phyloP scores from a whole-genome alignment of 2,888 invertebrate species.

The Zaprionus lineosus region DNA sequence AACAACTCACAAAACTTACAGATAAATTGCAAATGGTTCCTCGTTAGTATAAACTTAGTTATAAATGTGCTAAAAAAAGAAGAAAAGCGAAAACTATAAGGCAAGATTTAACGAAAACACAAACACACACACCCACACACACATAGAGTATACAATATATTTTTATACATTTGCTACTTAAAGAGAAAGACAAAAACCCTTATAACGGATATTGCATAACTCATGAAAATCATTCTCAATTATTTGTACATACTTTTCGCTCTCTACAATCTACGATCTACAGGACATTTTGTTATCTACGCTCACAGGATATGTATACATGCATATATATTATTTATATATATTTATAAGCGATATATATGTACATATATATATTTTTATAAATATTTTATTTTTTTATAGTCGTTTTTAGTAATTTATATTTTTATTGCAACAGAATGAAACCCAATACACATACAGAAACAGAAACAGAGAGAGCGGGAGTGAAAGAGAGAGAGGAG shows the following conservation, averaged over 20 bases:
- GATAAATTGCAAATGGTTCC: constrained; percentile 79
- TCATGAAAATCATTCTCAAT: constrained; percentile 49
- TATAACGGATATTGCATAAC: constrained; percentile 38
- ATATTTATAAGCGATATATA: constrained; percentile 38
- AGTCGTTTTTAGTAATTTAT: constrained; percentile 79
- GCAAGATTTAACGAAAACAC: constrained; percentile 26
- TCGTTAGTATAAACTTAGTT: constrained; percentile 79
- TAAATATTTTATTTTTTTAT: constrained; percentile 73
- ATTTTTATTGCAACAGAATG: constrained; percentile 70
- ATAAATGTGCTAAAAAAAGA: constrained; percentile 64
- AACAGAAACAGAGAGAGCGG: too few relatives aligned
- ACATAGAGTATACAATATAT: constrained; percentile 42
- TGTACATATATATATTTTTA: constrained; percentile 51
- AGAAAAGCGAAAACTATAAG: constrained; percentile 12
- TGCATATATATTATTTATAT: constrained; percentile 25
- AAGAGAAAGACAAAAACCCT: too few relatives aligned
- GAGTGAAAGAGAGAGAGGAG: too few relatives aligned
- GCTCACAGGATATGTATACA: constrained; percentile 18
- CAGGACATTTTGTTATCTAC: constrained; percentile 59
- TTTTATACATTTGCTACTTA: constrained; percentile 49
- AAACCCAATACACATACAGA: constrained; percentile 37
- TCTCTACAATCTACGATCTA: constrained; percentile 39
- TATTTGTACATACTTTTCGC: constrained; percentile 55
- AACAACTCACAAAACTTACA: constrained; percentile 47
- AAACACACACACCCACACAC: constrained; percentile 9